Conservation (phyloP, 2,113 vertebrate species). For the Ceratotherium simum region DNA sequence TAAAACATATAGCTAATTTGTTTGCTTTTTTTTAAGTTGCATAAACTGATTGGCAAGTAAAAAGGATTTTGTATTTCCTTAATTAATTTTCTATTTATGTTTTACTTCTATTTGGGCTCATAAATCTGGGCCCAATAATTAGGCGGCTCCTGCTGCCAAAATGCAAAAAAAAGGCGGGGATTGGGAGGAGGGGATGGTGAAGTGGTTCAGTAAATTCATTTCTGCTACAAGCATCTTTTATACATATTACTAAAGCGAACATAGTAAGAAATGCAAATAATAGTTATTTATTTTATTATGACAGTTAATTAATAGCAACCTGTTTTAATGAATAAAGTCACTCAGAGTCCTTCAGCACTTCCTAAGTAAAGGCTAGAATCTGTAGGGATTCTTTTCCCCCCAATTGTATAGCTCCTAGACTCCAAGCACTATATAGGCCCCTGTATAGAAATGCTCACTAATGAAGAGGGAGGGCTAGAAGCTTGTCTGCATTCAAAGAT, state of each 20-base stretch:
- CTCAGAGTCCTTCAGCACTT: constrained; percentile 92
- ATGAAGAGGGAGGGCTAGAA: constrained; percentile 93
- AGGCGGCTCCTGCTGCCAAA: constrained; percentile 84
- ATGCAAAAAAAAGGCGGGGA: constrained; percentile 60
- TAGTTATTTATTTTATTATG: constrained; percentile 94
- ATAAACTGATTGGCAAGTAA: constrained; percentile 84
- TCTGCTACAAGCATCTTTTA: constrained; percentile 91
- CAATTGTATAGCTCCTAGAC: constrained; percentile 89
- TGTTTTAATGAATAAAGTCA: constrained; percentile 95
- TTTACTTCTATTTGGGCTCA: constrained; percentile 86
- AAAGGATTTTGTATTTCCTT: constrained; percentile 86
- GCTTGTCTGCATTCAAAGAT: constrained; percentile 94
- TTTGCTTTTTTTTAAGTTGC: constrained; percentile 84
- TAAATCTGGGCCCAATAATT: constrained; percentile 87
- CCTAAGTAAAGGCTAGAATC: constrained; percentile 91
- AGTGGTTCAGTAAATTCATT: constrained; percentile 85
- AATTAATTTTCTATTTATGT: constrained; percentile 90
- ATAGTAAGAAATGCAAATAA: constrained; percentile 91
- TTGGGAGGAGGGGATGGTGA: not conserved
- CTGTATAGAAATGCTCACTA: constrained; percentile 94
- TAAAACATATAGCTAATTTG: constrained; percentile 84
- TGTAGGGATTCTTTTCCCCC: constrained; percentile 90
- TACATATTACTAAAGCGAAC: constrained; percentile 89
- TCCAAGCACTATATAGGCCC: constrained; percentile 87
- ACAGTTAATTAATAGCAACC: constrained; percentile 95